These are phyloP conservation scores for Toxonevra muliebris DNA, from an alignment of 2,888 invertebrate genomes.

Conservation along the genomic window DNA sequence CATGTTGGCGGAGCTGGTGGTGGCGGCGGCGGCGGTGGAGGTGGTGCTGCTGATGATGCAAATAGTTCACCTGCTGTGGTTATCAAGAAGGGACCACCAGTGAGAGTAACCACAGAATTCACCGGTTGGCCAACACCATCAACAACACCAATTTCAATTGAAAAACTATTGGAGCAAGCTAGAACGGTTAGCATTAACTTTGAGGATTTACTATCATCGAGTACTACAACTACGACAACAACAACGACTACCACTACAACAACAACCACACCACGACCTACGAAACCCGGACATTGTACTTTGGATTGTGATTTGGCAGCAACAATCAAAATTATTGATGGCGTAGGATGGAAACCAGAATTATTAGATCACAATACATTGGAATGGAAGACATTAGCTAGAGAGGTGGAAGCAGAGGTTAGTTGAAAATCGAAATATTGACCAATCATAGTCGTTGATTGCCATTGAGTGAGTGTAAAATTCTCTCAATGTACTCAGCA, in stretches of 20 bases:
- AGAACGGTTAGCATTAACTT: constrained; percentile 71
- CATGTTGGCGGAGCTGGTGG: constrained; percentile 56
- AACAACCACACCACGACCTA: constrained; percentile 75
- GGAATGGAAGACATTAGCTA: constrained; percentile 85
- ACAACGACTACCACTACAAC: constrained; percentile 74
- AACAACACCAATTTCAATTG: constrained; percentile 86
- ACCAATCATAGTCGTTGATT: too few species aligned
- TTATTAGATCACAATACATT: constrained; percentile 84
- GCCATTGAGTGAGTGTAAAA: too few species aligned
- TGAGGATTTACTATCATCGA: constrained; percentile 62
- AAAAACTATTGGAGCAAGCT: constrained; percentile 77
- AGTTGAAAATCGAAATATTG: constrained; percentile 27
- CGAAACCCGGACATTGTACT: constrained; percentile 81
- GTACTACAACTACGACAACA: constrained; percentile 68
- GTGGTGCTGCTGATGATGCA: constrained; percentile 40
- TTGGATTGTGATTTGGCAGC: constrained; percentile 86
- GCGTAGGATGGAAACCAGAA: constrained; percentile 86
- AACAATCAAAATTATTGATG: constrained; percentile 84
- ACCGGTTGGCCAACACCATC: constrained; percentile 92
- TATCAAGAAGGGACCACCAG: constrained; percentile 87
- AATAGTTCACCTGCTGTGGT: constrained; percentile 70
- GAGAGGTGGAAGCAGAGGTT: constrained; percentile 84
- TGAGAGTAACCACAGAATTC: constrained; percentile 87
- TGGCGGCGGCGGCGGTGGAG: constrained; percentile 51
- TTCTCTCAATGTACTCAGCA: too few species aligned